phyloP scores from a whole-genome alignment of 2,888 invertebrate genomes.

The Idaea straminata region DNA sequence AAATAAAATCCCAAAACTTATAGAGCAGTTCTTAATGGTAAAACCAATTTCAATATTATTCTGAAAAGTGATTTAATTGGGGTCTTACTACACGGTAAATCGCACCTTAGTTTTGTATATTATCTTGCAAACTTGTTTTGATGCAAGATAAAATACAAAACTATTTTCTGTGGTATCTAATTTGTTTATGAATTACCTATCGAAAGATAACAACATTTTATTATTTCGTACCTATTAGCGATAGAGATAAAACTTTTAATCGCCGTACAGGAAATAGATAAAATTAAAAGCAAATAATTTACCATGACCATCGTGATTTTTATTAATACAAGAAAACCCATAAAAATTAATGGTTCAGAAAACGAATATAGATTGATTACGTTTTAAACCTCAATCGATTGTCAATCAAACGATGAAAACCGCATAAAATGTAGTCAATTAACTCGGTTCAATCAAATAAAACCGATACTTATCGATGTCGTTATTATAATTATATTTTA shows the following conservation, averaged over 20 bases:
- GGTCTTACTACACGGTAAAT: not conserved
- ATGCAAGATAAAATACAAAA: not conserved
- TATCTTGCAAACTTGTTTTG: not conserved
- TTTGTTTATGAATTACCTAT: not conserved
- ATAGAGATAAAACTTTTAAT: not conserved
- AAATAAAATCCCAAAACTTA: too few species aligned
- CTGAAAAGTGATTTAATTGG: too few species aligned
- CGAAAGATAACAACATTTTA: not conserved
- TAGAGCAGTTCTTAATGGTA: too few species aligned
- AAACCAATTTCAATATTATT: too few species aligned
- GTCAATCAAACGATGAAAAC: slow-evolving; percentile 4
- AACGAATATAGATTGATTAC: not conserved
- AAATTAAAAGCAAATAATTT: not conserved
- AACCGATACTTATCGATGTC: not conserved
- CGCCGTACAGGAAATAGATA: not conserved
- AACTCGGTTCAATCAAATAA: not conserved
- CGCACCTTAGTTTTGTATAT: not conserved
- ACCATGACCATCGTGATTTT: not conserved
- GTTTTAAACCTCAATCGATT: slow-evolving; percentile 8
- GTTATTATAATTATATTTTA: not conserved
- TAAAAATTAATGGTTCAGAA: not conserved
- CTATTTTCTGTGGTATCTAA: not conserved
- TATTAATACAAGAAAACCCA: not conserved
- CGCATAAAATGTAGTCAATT: not conserved
- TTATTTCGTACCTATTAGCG: not conserved